A percentile compares a stretch with the other conserved stretches of the same genome.
phyloP scores from a whole-genome alignment of 2,888 invertebrate species.

The Serrognathus titanus region DNA sequence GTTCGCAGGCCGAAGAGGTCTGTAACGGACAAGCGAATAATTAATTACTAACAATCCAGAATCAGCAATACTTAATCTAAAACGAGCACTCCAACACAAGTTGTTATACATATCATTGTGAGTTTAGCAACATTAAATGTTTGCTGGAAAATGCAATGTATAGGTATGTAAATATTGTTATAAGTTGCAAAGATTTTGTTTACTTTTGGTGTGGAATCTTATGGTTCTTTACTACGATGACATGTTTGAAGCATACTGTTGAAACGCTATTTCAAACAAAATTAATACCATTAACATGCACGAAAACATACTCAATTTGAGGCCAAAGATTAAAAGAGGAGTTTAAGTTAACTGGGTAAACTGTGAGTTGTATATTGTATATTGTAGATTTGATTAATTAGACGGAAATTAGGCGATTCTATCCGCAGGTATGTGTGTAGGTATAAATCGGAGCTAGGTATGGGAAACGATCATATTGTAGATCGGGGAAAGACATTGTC shows the following conservation, averaged over 20 bases:
- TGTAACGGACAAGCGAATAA: constrained; percentile 3
- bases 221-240: constrained; percentile 2
- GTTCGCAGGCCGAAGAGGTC: background rate
- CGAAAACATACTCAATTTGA: too few relatives aligned
- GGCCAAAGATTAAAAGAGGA: too few relatives aligned
- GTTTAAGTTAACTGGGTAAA: too few relatives aligned
- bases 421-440: too few relatives aligned
- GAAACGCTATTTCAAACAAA: background rate
- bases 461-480: too few relatives aligned
- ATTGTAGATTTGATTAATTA: too few relatives aligned
- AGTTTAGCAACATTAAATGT: constrained; percentile 21
- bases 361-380: too few relatives aligned
- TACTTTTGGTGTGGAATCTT: constrained; percentile 39
- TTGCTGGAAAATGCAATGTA: constrained; percentile 23
- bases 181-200: constrained; percentile 28
- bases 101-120: constrained; percentile 39
- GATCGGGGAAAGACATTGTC: too few relatives aligned
- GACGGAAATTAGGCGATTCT: too few relatives aligned
- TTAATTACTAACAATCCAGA: constrained; percentile 10
- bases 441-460: too few relatives aligned
- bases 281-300: background rate
- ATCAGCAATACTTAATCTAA: constrained; percentile 13
- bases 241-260: background rate
- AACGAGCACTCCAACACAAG: constrained; percentile 10
- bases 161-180: constrained; percentile 35